Evolutionary conservation across 2,797 vertebrate genomes (phyloP), one percentile per base, ranked within the genome.

Genomic region (Pseudochirops cupreus): DNA sequence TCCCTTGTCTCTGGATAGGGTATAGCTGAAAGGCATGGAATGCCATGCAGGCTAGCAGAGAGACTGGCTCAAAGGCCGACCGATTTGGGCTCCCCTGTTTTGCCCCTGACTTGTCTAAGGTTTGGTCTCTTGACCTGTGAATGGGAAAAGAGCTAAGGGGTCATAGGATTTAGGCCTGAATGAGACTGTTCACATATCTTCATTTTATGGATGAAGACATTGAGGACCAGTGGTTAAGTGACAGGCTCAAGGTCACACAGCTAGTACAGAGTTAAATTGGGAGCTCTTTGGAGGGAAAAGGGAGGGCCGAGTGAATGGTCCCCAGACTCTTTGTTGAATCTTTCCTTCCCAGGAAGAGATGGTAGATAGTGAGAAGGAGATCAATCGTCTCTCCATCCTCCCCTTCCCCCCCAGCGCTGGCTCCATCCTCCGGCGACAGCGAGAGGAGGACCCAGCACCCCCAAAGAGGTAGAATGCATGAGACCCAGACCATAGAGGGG

Each of bases 371-470:
- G 99, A 99, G 97, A 99, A 99, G 98, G 99, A 99, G 93, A 99
- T 99, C 98, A 99, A 99, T 96, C 99, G 99, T 0, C 99, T 99
- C 46, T 99, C 99, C 91, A 99, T 99, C 1, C 99, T 99, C 94
- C 99, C 99, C 12, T 99, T 99, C 95, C 99, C 99, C 1, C 99
- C 99, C 1, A 99, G 99, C 46, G 97, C 99, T 0, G 99, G 99
- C 98, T 99, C 99, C 98, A 99, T 99, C 97, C 99, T 99, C 95
- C 99, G 99, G 2, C 98, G 99, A 67, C 98, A 98, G 97, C 99
- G 99, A 0, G 99, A 99, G 62, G 98, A 99, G 4, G 98, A 97
- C 90, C 98, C 96, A 0, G 97, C 96, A 6, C 98, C 98, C 87
- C 96, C 97, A 54, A 99, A 99, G 98, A 99, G 98, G 99, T 99